Conservation (phyloP, 2,888 invertebrate genomes). For the Pandemis corylana region DNA sequence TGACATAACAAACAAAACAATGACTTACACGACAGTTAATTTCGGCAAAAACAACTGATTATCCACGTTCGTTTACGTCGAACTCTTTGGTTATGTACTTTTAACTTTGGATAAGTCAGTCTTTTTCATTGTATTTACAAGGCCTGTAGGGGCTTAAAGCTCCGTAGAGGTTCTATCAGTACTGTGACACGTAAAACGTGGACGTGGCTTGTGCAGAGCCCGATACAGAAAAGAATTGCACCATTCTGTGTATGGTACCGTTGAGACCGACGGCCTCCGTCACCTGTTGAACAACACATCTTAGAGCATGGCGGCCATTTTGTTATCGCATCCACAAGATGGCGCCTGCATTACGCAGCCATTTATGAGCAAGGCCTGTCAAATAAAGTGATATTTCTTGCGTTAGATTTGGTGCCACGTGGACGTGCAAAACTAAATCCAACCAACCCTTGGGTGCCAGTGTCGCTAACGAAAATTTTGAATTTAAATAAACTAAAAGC, state of each 20-base stretch:
- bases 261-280: conserved; percentile 86
- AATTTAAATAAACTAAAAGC: conserved; percentile 68
- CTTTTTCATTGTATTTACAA: conserved; percentile 81
- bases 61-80: conserved; percentile 69
- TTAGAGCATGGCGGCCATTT: conserved; percentile 75
- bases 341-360: conserved; percentile 46
- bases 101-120: conserved; percentile 81
- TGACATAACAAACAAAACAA: conserved; percentile 83
- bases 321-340: conserved; percentile 52
- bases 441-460: conserved; percentile 60
- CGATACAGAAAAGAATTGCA: conserved; percentile 87
- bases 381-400: conserved; percentile 33
- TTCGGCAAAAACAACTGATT: conserved; percentile 77
- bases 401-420: conserved; percentile 43
- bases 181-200: conserved; percentile 87
- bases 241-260: conserved; percentile 87
- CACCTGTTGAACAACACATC: conserved; percentile 86
- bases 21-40: conserved; percentile 82
- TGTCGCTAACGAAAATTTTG: conserved; percentile 59
- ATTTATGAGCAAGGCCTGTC: conserved; percentile 34
- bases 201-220: conserved; percentile 86
- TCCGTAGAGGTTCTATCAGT: conserved; percentile 73
- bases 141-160: conserved; percentile 66
- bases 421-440: conserved; percentile 42
- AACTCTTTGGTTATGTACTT: conserved; percentile 71